phyloP scores from a whole-genome alignment of 2,888 invertebrate species.

The Drosophila heteroneura region DNA sequence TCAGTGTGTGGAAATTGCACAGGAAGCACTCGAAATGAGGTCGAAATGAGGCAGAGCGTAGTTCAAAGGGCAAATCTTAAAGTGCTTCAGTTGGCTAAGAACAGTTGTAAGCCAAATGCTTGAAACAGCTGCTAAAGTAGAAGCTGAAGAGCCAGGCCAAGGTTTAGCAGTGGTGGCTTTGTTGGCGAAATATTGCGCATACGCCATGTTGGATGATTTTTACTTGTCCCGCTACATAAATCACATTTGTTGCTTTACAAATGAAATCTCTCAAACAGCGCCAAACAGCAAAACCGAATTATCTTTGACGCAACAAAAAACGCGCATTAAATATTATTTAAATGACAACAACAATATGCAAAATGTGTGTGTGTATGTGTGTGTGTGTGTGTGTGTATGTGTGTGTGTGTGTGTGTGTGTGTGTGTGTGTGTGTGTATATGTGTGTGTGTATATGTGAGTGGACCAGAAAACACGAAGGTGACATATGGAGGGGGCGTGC shows the following conservation, averaged over 20 bases:
- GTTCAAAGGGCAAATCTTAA: conserved; percentile 29
- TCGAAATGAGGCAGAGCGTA: conserved; percentile 35
- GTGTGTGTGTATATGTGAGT: background rate
- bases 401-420: background rate
- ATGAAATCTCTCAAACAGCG: conserved; percentile 43
- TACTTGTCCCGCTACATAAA: conserved; percentile 40
- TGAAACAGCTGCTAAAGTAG: conserved; percentile 3
- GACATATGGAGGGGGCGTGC: conserved; percentile 46
- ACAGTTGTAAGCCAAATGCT: conserved; percentile 28
- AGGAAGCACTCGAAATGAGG: conserved; percentile 44
- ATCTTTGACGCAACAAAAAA: conserved; percentile 52
- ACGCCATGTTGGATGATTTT: conserved; percentile 35
- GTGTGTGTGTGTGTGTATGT: background rate
- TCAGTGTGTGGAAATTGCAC: conserved; percentile 53
- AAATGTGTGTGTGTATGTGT: conserved; percentile 12
- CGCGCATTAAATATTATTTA: conserved; percentile 56
- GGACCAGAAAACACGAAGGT: conserved; percentile 33
- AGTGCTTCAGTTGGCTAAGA: conserved; percentile 15
- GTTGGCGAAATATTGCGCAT: conserved; percentile 50
- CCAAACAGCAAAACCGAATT: conserved; percentile 14
- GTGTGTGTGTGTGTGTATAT: background rate
- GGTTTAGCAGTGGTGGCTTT: conserved; percentile 28
- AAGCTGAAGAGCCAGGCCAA: conserved; percentile 29
- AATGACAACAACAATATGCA: conserved; percentile 57
- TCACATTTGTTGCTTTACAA: conserved; percentile 57